Base-by-base conservation (phyloP, 2,113 vertebrate genomes). In the Bombycilla garrulus region DNA sequence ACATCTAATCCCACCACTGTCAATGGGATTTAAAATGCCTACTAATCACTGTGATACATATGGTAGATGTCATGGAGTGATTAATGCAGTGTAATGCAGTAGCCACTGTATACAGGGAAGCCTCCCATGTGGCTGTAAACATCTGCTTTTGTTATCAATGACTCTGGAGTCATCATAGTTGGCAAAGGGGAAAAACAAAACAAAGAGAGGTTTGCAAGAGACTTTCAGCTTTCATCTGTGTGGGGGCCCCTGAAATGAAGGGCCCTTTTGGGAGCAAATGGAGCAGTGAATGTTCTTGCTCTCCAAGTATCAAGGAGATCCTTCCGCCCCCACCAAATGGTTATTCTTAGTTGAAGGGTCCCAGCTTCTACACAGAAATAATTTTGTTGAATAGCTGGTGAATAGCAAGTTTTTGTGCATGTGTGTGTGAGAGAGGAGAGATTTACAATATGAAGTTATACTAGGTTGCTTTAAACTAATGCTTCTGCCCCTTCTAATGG, bases 111-210 rank as follows among this genome's bases (percentile, higher is more conserved):
- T 88, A 77, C 36, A 85, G 33, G 83, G 85, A 80, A 94, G 71
- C 21, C 40, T 94, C 85, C 87, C 93, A 60, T 66, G 74, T 83
- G 94, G 90, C 82, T 95, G 72, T 95, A 95, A 96, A 86, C 92
- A 93, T 95, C 87, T 97, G 92, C 66, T 96, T 95, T 94, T 94
- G 80, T 91, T 94, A 90, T 96, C 94, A 67, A 20, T 53, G 35
- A 16, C 51, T 89, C 40, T 44, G 15, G 62, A 86, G 51, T 54
- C 4, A 2, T 94, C 86, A 62, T 58, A 71, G 60, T 60, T 90
- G 90, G 87, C 71, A 83, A 73, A 81, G 25, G 64, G 54, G 58
- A 42, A 90, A 95, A 96, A 65, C 22, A 62, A 86, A 95, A 88
- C 62, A 91, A 88, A 90, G 53, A 38, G 33, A 90, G 8, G 33